Conservation (phyloP, 2,797 vertebrate genomes). For the Pantherophis alleghaniensis region DNA sequence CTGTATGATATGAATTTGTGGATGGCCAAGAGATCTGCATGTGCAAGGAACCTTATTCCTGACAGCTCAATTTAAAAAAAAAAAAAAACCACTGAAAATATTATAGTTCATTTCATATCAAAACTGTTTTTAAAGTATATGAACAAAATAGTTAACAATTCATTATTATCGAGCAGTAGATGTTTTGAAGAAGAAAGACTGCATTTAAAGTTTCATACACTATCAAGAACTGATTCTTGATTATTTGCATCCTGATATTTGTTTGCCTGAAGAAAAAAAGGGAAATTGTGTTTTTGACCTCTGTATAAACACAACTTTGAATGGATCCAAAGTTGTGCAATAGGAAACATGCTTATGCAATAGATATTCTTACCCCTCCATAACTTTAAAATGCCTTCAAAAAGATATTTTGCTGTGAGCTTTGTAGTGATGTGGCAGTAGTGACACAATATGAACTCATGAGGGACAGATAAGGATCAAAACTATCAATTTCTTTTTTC, state of each 20-base stretch:
- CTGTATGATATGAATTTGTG: neutral
- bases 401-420: neutral
- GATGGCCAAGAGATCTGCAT: neutral
- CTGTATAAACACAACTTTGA: neutral
- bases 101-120: neutral
- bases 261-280: neutral
- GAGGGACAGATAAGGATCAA: neutral
- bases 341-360: neutral
- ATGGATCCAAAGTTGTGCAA: neutral
- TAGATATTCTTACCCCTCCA: neutral
- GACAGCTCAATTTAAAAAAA: neutral
- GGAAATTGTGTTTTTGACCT: neutral
- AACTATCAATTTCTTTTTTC: neutral
- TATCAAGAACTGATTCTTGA: neutral
- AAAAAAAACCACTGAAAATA: neutral
- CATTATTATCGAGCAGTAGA: neutral
- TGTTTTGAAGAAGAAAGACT: neutral
- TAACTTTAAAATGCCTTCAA: neutral
- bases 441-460: neutral
- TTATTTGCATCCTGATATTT: neutral
- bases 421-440: neutral
- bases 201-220: neutral
- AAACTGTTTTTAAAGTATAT: neutral
- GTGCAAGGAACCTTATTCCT: neutral
- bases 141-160: neutral